Evolutionary conservation across 2,888 invertebrate genomes (phyloP).

Genomic region (Lasioglossum calceatum): DNA sequence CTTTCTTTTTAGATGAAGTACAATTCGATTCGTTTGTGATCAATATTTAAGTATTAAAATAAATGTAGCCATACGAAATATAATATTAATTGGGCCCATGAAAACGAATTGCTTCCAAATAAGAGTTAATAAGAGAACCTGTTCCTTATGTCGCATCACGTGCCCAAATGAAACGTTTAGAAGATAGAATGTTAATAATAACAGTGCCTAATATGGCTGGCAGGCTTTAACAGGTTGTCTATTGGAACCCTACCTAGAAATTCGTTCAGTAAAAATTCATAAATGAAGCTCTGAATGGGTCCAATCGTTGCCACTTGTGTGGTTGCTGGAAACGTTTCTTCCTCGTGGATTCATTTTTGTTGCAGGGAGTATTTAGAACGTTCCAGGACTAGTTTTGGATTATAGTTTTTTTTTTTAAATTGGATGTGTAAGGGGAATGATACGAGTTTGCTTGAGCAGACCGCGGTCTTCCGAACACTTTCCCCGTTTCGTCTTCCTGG

Average conservation of each 20-base stretch:
- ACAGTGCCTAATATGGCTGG: background rate
- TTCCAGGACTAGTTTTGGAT: background rate
- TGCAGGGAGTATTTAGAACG: background rate
- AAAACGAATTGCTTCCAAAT: background rate
- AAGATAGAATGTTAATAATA: background rate
- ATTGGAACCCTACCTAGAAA: background rate
- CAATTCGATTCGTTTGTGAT: no score
- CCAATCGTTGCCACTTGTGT: background rate
- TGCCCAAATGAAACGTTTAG: background rate
- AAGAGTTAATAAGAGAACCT: no score
- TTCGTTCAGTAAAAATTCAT: background rate
- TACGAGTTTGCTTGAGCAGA: background rate
- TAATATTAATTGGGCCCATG: no score
- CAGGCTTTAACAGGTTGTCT: background rate
- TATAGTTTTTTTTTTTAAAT: background rate
- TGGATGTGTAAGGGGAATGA: background rate
- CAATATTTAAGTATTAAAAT: no score
- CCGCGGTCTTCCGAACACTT: slow-evolving; percentile 26
- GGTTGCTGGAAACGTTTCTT: background rate
- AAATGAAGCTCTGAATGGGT: background rate
- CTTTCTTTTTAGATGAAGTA: no score
- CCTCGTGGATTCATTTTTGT: background rate
- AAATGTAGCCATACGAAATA: no score
- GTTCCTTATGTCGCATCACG: no score
- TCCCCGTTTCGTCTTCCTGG: slow-evolving; percentile 53